Evolutionary conservation across 2,113 vertebrate species (phyloP), one percentile per base, ranked within the genome.

Genomic region (Hipposideros armiger): DNA sequence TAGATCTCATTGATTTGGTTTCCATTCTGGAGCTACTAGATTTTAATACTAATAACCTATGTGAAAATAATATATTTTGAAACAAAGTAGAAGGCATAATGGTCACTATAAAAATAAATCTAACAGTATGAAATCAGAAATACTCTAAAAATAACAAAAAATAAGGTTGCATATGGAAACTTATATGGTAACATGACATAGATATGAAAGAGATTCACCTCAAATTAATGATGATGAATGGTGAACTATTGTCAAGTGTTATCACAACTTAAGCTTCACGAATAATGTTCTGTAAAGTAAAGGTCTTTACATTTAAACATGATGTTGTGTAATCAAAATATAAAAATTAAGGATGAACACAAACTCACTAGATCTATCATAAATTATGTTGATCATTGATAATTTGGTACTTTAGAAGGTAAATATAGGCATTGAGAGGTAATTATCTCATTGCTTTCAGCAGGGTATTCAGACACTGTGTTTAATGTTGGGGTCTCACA

Each of bases 31-130:
- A 96, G 36, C 66, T 67, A 30, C 16, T 81, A 52, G 20, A 87
- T 81, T 80, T 67, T 50, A 52, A 5, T 16, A 28, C 47, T 90
- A 58, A n/a, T 54, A 77, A 73, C 3, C 11, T 86, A 56, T 20
- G 30, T 72, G 26, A 88, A 64, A 86, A 89, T 90, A 72, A 64
- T 45, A 11, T 56, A 62, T 40, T 90, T 54, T 90, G 40, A 90
- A 93, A 66, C 19, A 90, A 78, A 90, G 54, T 78, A 64, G 50
- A 76, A 73, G 11, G 26, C 1, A 7, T 66, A 10, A 50, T 81
- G 36, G 20, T 50, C 32, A 81, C 26, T 73, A 28, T 62, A 52
- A 47, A 95, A 69, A 67, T 32, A 70, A 88, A 30, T 42, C n/a
- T 70, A 56, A 89, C 1, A 30, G 9, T 22, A 64, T 56, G 47